phyloP scores from a whole-genome alignment of 2,888 invertebrate genomes.

The Hermaeophaga mercurialis region DNA sequence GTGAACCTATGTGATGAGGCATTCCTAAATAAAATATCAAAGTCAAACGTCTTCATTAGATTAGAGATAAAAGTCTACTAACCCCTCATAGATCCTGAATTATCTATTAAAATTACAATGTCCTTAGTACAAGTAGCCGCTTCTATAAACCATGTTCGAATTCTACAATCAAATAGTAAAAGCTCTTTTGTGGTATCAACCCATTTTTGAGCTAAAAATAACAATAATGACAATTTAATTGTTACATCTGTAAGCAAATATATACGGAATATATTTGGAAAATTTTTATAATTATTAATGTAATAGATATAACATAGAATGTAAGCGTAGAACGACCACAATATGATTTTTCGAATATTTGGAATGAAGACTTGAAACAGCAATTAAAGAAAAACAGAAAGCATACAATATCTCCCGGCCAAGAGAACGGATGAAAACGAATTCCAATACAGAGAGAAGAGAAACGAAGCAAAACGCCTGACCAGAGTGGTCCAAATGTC shows the following conservation, averaged over 20 bases:
- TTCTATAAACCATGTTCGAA: conserved; percentile 95
- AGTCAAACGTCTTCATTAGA: neutral
- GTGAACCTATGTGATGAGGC: conserved; percentile 74
- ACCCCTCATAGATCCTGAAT: conserved; percentile 97
- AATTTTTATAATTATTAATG: no score
- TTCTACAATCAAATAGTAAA: conserved; percentile 85
- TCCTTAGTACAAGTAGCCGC: conserved; percentile 98
- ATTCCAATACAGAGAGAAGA: no score
- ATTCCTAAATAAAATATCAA: conserved; percentile 46
- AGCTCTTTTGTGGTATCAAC: conserved; percentile 49
- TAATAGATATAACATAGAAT: no score
- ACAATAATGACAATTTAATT: neutral
- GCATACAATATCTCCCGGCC: no score
- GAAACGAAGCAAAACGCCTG: no score
- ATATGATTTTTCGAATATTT: no score
- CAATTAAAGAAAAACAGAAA: no score
- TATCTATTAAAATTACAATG: conserved; percentile 92
- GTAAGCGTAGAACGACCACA: no score
- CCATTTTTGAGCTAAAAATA: conserved; percentile 45
- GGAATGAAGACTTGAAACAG: no score
- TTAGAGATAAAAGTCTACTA: conserved; percentile 13
- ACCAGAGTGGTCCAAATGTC: no score
- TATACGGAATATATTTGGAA: neutral
- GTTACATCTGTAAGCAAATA: no score
- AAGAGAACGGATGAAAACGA: no score